Base-by-base conservation (phyloP, 2,797 vertebrate genomes). In the Notamacropus eugenii region DNA sequence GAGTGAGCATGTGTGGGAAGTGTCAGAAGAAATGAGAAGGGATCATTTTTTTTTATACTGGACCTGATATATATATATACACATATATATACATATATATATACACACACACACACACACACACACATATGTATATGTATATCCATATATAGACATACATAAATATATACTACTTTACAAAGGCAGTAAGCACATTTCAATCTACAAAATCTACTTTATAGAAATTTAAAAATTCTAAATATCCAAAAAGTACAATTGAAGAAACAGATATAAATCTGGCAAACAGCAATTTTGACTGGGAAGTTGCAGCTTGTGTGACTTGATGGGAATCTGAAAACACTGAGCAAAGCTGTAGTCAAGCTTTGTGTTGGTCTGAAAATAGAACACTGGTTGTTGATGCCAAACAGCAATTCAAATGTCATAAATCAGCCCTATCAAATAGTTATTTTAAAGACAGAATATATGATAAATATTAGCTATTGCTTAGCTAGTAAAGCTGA, bases 201-300 rank as follows among this genome's bases (percentile, higher is more conserved):
- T 99, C 99, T 99, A 99, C 99, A 99, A 99, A 99, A 99, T 99
- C 99, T 99, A 99, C 99, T 99, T 99, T 99, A 99, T 99, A 99
- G 99, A 99, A 99, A 99, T 99, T 99, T 99, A 99, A 99, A 99
- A 99, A 99, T 99, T 99, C 99, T 99, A 99, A 99, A 99, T 99
- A 99, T 99, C 99, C 99, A 99, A 87, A 99, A 99, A 98, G 99
- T 99, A 99, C 99, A 99, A 99, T 99, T 99, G 99, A 99, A 99
- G 99, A 99, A 99, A 99, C 99, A 99, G 98, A 99, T 99, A 99
- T 99, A 99, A 99, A 99, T 98, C 99, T 99, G 99, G 99, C 99
- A 99, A 99, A 99, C 99, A 99, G 99, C 99, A 99, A 99, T 99
- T 98, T 98, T 97, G 99, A 99, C 98, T 98, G 98, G 98, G 98